Conservation (phyloP, 2,888 invertebrate species). For the Diplolepis rosae region DNA sequence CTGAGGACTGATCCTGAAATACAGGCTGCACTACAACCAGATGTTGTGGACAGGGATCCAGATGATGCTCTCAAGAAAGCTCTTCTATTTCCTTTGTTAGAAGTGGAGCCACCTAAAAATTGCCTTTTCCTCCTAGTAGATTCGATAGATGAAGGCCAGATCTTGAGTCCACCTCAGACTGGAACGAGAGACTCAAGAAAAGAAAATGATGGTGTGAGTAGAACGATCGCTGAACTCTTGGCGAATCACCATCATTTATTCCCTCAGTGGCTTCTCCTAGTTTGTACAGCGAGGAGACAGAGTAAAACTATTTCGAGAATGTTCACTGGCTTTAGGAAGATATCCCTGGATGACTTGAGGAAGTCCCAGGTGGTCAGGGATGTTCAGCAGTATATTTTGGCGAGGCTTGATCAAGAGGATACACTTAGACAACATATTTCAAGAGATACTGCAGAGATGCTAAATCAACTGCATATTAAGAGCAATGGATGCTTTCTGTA, state of each 20-base stretch:
- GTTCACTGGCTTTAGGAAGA: constrained; percentile 92
- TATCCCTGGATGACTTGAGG: constrained; percentile 92
- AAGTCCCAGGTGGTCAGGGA: constrained; percentile 94
- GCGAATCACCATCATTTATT: constrained; percentile 93
- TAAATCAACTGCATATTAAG: constrained; percentile 96
- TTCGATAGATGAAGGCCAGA: constrained; percentile 88
- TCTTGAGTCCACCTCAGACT: constrained; percentile 68
- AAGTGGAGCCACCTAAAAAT: constrained; percentile 90
- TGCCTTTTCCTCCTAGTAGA: constrained; percentile 91
- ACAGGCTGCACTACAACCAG: constrained; percentile 85
- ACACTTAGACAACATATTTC: constrained; percentile 91
- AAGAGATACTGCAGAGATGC: constrained; percentile 92
- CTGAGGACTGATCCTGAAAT: constrained; percentile 86
- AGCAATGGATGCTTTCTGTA: constrained; percentile 95
- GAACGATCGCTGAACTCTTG: constrained; percentile 87
- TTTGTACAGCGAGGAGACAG: constrained; percentile 91
- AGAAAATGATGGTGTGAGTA: constrained; percentile 71
- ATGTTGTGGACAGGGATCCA: constrained; percentile 89
- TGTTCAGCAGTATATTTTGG: constrained; percentile 95
- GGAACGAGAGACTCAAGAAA: constrained; percentile 75
- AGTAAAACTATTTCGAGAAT: constrained; percentile 86
- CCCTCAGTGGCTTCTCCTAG: constrained; percentile 93
- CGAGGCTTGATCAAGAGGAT: constrained; percentile 91
- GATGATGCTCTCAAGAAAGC: constrained; percentile 94
- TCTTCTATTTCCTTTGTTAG: constrained; percentile 88